Percentiles rank a stretch among this genome's conserved stretches.
These are phyloP conservation scores for Pelochelys cantorii DNA, from an alignment of 2,797 vertebrate genomes.

Conservation along the genomic window DNA sequence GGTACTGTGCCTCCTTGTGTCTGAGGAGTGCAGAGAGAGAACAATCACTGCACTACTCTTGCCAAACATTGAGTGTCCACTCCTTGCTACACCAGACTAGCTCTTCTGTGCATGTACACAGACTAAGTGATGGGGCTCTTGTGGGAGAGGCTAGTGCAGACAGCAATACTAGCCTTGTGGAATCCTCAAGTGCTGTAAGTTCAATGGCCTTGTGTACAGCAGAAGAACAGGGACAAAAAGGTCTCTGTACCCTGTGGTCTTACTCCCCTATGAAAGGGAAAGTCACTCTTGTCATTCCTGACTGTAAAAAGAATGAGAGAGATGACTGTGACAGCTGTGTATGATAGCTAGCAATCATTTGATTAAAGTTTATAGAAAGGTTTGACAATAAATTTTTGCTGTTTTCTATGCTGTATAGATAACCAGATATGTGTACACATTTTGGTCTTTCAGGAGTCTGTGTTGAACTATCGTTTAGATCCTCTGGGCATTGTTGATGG, in stretches of 20 bases:
- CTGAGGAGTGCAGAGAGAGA: not conserved
- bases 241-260: not conserved
- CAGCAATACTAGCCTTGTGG: not conserved
- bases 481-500: slow-evolving; percentile 92
- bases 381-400: not conserved
- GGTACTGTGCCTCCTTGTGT: not conserved
- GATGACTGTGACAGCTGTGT: not conserved
- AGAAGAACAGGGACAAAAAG: not conserved
- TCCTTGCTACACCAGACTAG: not conserved
- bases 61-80: too few species aligned
- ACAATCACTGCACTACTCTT: not conserved
- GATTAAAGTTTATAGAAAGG: not conserved
- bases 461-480: slow-evolving; percentile 96
- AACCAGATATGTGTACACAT: not conserved
- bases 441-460: slow-evolving; percentile 89
- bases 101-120: not conserved
- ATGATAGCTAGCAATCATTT: not conserved
- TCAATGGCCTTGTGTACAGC: not conserved
- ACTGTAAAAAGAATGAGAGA: not conserved
- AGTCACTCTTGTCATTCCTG: not conserved
- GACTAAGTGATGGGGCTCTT: not conserved
- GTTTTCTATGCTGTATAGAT: not conserved
- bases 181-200: not conserved
- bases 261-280: not conserved
- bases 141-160: not conserved